Base-by-base conservation (phyloP, 2,888 invertebrate species). In the Cheilosia urbana region DNA sequence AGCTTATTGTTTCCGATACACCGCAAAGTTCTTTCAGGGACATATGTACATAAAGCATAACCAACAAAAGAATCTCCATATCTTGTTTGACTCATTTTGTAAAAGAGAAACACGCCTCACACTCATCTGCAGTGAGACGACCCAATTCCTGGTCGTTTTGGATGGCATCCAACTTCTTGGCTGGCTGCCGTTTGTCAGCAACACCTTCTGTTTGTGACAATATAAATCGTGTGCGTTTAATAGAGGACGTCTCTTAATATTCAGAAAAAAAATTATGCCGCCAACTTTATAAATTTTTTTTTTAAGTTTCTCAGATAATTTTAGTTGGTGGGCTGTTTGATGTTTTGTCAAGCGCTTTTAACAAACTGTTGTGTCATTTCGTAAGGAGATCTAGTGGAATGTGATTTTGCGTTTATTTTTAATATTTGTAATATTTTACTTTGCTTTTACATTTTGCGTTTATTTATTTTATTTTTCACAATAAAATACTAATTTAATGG, bases 201-300 rank as follows among this genome's bases (percentile, higher is more conserved):
- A 65, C 76, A 81, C 81, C 81, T 81, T 76, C 49, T 69, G 76
- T 19, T 58, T 76, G 63, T 40, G 57, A 69, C 63, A 76, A 76
- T 47, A 76, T 47, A 76, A 69, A 76, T 69, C 49, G 47, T 15
- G 2, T 21, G 15, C 15, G 13, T 21, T 51, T 51, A 15, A 24
- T 51, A 24, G 15, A 24, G 21, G 21, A 21, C 6, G 24, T 13
- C 24, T 27, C 51, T 27, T 51, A 13, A 15, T 19, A 49, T 49
- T 49, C 1, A n/a, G 17, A 17, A 47, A 47, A 47, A 47, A 9
- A 47, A 47, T 47, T 0, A 47, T 47, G 45, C 45, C 6, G 17
- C 45, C 45, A 7, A 5, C n/a, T 7, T 17, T 2, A 45, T n/a
- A 17, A 7, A 45, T n/a, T 45, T 7, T 7, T 17, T 9, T 21